Evolutionary conservation across 2,888 invertebrate genomes (phyloP).

Genomic region (Alsophila aescularia): DNA sequence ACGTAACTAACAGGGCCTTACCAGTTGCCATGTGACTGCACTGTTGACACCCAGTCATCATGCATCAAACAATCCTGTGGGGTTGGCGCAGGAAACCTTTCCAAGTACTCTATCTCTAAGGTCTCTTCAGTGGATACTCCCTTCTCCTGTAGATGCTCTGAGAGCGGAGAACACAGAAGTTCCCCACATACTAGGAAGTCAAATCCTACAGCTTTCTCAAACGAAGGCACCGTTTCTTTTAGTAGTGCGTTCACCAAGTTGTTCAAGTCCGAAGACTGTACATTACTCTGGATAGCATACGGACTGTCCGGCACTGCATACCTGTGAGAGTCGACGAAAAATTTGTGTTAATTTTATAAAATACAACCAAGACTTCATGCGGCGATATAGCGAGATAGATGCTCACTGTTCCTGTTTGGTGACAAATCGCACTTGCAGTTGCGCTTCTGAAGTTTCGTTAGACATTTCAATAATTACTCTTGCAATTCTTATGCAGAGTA

Average conservation of each 20-base stretch:
- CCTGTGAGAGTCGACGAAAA: constrained; percentile 72
- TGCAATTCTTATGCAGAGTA: constrained; percentile 8
- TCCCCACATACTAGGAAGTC: constrained; percentile 95
- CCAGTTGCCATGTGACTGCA: constrained; percentile 89
- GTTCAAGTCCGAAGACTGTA: constrained; percentile 89
- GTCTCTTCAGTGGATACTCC: constrained; percentile 92
- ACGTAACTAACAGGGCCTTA: constrained; percentile 50
- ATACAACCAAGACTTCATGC: constrained; percentile 12
- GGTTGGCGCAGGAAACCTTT: constrained; percentile 94
- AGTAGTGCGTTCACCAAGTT: constrained; percentile 91
- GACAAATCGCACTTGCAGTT: constrained; percentile 90
- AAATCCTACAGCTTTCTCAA: constrained; percentile 86
- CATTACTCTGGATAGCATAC: constrained; percentile 90
- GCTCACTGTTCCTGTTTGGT: constrained; percentile 93
- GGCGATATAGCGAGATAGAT: constrained; percentile 44
- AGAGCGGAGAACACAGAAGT: constrained; percentile 88
- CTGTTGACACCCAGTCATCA: constrained; percentile 98
- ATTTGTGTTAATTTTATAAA: background rate
- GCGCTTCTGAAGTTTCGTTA: constrained; percentile 72
- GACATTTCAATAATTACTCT: constrained; percentile 48
- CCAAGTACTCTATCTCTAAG: constrained; percentile 95
- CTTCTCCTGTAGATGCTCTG: constrained; percentile 90
- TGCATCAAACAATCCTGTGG: constrained; percentile 96
- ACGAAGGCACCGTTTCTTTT: constrained; percentile 78
- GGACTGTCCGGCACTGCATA: constrained; percentile 95